Base-by-base conservation (phyloP, 1,140 invertebrate species). In the Drosophila auraria region DNA sequence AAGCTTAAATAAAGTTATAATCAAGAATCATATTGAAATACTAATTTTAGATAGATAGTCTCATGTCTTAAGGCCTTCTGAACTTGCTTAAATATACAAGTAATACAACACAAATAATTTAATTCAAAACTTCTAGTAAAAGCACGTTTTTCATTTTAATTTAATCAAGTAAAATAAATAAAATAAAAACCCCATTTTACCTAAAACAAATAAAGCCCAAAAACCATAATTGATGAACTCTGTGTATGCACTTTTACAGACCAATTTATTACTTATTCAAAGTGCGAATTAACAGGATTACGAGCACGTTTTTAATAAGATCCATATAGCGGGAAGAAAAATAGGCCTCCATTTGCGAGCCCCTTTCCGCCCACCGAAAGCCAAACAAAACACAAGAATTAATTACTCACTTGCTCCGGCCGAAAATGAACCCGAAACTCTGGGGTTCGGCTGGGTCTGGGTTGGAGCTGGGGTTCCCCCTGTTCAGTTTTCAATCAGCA, bases 341-440 rank as follows among this genome's bases (percentile, higher is more conserved):
- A 56, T 71, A 71, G 40, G 66, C 23, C 3, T n/a, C 45, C 20
- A 27, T 54, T 56, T 56, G 53, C 23, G 15, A 63, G 8, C 1
- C 50, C 50, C 25, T 4, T 4, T 12, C 25, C 47, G 14, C 64
- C 63, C 38, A 38, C 50, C 40, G 64, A 69, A 71, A 71, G 68
- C 68, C 50, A 71, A 71, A 71, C 68, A 71, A 71, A 71, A 71
- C 68, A 71, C 68, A 69, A 40, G 50, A 71, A 71, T 71, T 71
- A 71, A 71, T 71, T 71, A 71, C 68, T 71, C 68, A 71, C 68
- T 71, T 71, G 33, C 50, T 69, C 12, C 17, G 51, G 23, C 68
- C 68, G 27, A 71, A 71, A 71, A 69, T 71, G 30, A 69, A 70
- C 68, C 63, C 68, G 30, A 57, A 40, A 23, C 8, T n/a, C 6